Evolutionary conservation across 2,797 vertebrate species (phyloP).

Genomic region (Tolypeutes matacus): DNA sequence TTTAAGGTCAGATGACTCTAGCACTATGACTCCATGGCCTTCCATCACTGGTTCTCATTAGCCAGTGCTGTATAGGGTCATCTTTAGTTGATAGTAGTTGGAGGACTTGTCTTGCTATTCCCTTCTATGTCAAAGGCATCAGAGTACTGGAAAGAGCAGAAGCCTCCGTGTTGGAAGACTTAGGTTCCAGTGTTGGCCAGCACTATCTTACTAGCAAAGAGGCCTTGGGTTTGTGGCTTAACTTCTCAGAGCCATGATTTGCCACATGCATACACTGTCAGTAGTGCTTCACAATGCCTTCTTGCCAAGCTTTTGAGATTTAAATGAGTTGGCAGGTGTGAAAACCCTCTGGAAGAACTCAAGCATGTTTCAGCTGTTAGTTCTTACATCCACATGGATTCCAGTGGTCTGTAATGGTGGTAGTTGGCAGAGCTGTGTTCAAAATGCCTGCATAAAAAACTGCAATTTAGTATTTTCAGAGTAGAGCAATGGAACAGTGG

Average conservation of each 20-base stretch:
- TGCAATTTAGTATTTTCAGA: not conserved
- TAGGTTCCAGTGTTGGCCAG: not conserved
- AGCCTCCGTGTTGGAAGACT: not conserved
- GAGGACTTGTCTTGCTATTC: not conserved
- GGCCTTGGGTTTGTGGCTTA: not conserved
- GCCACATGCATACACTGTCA: not conserved
- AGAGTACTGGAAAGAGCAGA: not conserved
- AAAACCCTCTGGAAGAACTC: not conserved
- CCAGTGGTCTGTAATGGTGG: not conserved
- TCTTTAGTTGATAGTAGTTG: not conserved
- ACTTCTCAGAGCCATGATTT: not conserved
- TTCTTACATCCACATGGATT: not conserved
- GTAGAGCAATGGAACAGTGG: not conserved
- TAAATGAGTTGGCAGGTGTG: not conserved
- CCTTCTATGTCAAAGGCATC: not conserved
- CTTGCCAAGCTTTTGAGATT: not conserved
- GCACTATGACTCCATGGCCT: not conserved
- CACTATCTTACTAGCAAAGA: not conserved
- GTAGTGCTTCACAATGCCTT: not conserved
- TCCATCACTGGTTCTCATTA: not conserved
- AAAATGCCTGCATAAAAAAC: not conserved
- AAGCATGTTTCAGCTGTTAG: not conserved
- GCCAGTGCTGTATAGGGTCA: rapidly evolving
- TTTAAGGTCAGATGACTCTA: not conserved
- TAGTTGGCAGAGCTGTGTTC: not conserved